Evolutionary conservation across 2,888 invertebrate genomes (phyloP), one percentile per base, ranked within the genome.

Genomic region (Margaritifera margaritifera): DNA sequence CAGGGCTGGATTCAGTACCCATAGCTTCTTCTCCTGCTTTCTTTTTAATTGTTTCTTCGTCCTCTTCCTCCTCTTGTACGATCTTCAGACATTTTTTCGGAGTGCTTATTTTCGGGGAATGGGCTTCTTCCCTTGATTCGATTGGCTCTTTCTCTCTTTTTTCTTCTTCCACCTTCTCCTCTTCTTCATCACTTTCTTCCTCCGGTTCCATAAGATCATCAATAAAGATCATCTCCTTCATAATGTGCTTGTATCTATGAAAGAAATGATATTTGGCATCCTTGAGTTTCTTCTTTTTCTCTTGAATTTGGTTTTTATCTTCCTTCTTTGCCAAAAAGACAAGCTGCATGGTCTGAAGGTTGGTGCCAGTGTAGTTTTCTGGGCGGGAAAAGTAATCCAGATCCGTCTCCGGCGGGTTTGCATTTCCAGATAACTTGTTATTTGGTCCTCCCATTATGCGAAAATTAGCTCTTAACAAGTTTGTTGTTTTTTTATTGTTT

Each of bases 361-460:
- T 84, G 52, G 81, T 81, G 20, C 86, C 87, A 1, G 80, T 80
- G 74, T 87, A 87, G 71, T 87, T 87, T 76, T 87, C 87, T 3
- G 87, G 86, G 57, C 81, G 77, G n/a, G 86, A 82, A 72, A 83
- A 84, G 66, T 84, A 86, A 66, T 86, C 86, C 74, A 87, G 70
- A 64, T 87, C 86, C 1, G 82, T 82, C 53, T 80, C 84, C 31
- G 79, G 80, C 4, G 84, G 83, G 20, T 83, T 80, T 61, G 71
- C 64, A 66, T 79, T 81, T 6, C 78, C 70, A 42, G 70, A 59
- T 42, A 42, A 11, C 11, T 42, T 1, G 8, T 42, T 42, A 1
- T 2, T 11, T 42, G 42, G 8, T 42, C 11, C 42, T 42, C 11
- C 42, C 42, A 42, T 42, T 3, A 42, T 42, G 42, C 42, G 11